Conservation (phyloP, 2,888 invertebrate species). For the Pasiphila rectangulata region DNA sequence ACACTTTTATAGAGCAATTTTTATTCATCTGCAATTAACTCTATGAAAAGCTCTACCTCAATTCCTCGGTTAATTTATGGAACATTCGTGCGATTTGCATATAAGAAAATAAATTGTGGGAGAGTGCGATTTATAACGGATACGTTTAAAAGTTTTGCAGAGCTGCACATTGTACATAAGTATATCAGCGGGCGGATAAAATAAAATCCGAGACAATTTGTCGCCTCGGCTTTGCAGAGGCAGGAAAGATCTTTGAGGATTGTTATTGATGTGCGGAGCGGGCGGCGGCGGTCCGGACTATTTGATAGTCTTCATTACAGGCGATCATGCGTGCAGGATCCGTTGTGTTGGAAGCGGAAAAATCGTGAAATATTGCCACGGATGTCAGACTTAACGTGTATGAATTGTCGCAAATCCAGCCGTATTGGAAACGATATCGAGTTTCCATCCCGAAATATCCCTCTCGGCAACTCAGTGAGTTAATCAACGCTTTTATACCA, state of each 20-base stretch:
- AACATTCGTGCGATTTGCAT: slow-evolving; percentile 38
- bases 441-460: slow-evolving; percentile 44
- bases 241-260: slow-evolving; percentile 58
- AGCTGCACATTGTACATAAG: slow-evolving; percentile 32
- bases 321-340: slow-evolving; percentile 65
- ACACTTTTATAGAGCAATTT: slow-evolving; percentile 34
- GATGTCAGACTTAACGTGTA: slow-evolving; percentile 52
- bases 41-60: slow-evolving; percentile 34
- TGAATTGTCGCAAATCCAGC: slow-evolving; percentile 53
- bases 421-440: slow-evolving; percentile 47
- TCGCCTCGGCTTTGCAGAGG: slow-evolving; percentile 59
- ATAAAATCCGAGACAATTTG: slow-evolving; percentile 65
- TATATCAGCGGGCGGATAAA: slow-evolving; percentile 54
- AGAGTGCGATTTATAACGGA: slow-evolving; percentile 41
- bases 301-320: slow-evolving; percentile 67
- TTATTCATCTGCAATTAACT: slow-evolving; percentile 41
- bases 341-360: slow-evolving; percentile 51
- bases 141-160: slow-evolving; percentile 39
- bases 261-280: slow-evolving; percentile 67
- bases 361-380: slow-evolving; percentile 58
- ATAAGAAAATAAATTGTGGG: slow-evolving; percentile 37
- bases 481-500: slow-evolving; percentile 36
- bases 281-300: slow-evolving; percentile 40
- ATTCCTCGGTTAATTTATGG: slow-evolving; percentile 37
- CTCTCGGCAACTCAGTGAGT: slow-evolving; percentile 36